phyloP scores from a whole-genome alignment of 2,113 vertebrate genomes.

The Antennarius striatus region DNA sequence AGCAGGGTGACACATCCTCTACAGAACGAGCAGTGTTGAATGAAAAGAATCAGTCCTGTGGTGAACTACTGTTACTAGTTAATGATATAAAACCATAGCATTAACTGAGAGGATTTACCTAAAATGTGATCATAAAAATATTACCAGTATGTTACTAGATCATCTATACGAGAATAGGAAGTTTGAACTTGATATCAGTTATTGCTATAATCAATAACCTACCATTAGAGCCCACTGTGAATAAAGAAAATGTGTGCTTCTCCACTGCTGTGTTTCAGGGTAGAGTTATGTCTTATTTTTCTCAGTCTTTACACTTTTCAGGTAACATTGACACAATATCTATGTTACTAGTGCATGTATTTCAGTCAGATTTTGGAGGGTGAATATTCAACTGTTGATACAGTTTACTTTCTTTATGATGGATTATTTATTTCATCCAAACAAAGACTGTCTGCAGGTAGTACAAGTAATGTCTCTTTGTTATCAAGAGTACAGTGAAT shows the following conservation, averaged over 20 bases:
- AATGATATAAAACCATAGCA: too few species aligned
- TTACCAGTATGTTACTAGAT: not conserved
- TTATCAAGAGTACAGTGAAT: constrained; percentile 16
- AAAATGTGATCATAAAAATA: not conserved
- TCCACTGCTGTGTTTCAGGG: too few species aligned
- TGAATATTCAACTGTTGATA: constrained; percentile 1
- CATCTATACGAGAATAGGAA: not conserved
- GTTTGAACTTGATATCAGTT: not conserved
- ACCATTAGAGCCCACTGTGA: too few species aligned
- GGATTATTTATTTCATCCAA: constrained; percentile 24
- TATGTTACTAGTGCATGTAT: not conserved
- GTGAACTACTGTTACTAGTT: too few species aligned
- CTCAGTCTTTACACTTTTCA: not conserved
- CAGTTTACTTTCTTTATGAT: constrained; percentile 16
- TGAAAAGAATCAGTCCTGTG: too few species aligned
- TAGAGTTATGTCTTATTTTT: not conserved
- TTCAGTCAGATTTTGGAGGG: not conserved
- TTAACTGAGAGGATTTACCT: not conserved
- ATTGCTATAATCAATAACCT: not conserved
- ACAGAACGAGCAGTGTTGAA: too few species aligned
- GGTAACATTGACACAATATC: not conserved
- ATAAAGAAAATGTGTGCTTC: too few species aligned
- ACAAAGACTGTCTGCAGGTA: constrained; percentile 17
- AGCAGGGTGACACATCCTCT: too few species aligned
- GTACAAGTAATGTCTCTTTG: not conserved